Conservation (phyloP, 2,113 vertebrate genomes). For the Cyprinodon brontotheroides region DNA sequence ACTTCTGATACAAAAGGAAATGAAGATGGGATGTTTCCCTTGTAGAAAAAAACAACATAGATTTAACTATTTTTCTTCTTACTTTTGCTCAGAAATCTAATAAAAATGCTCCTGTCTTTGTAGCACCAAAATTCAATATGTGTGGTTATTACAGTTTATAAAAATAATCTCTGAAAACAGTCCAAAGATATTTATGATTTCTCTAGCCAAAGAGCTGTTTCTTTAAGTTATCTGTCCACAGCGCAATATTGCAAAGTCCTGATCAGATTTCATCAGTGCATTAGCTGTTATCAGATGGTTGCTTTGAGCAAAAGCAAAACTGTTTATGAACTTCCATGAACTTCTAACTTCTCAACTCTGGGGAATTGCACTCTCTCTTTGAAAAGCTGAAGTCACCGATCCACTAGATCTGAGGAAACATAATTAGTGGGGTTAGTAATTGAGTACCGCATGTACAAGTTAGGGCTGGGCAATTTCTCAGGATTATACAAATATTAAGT, state of each 20-base stretch:
- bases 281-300: not conserved
- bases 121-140: not conserved
- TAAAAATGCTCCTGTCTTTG: not conserved
- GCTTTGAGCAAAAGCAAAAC: not conserved
- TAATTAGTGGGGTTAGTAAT: not conserved
- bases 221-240: not conserved
- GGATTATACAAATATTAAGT: not conserved
- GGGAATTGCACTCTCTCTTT: too few species aligned
- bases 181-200: not conserved
- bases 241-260: not conserved
- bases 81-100: not conserved
- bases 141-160: not conserved
- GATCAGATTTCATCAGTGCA: not conserved
- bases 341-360: not conserved
- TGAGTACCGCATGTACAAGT: not conserved
- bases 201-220: not conserved
- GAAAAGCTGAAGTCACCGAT: not conserved
- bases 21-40: not conserved
- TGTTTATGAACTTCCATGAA: not conserved
- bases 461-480: not conserved
- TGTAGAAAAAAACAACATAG: not conserved
- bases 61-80: not conserved
- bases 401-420: too few species aligned
- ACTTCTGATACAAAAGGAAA: not conserved
- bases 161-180: not conserved